Base-by-base conservation (phyloP, 2,113 vertebrate genomes). In the Spea bombifrons region DNA sequence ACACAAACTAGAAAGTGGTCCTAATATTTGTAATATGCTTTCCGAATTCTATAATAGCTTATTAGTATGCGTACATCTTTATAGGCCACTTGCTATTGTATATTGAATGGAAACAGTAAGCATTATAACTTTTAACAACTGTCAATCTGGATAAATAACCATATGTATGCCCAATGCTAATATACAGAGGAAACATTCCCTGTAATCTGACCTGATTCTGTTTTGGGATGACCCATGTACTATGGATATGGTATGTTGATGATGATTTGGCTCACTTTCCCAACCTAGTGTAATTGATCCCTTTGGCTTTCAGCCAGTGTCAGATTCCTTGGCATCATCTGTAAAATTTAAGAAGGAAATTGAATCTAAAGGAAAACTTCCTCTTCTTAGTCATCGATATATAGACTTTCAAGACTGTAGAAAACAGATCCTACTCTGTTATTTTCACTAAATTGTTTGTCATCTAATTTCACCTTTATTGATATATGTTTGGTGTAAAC, bases 391-490 rank as follows among this genome's bases (percentile, higher is more conserved):
- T 71, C 48, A 72, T 63, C 48, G 57, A 45, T 43, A 17, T 71
- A 78, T 72, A 78, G 69, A 71, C 57, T 76, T 76, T 76, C 66
- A 69, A 66, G 69, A 69, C 45, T 50, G 66, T 49, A 76, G 53
- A 13, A 76, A 59, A 76, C 69, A 69, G 66, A 76, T 6, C 69
- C 30, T 53, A 17, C 69, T n/a, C 49, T 76, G 52, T 57, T 53
- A 67, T 69, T 76, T 69, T 66, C 50, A 57, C 53, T 13, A 45
- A 4, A 6, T 69, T 45, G 9, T 53, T 76, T 61, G 53, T 76
- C 66, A 70, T 53, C 30, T 30, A 30, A 30, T 30, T 30, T 30
- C 30, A 30, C 30, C 30, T 16, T 5, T 66, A 30, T 30, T 30
- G 30, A 30, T 30, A 30, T 30, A 30, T 30, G 30, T 30, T 30